Base-by-base conservation (phyloP, 2,888 invertebrate species). In the Prosapia bicincta region DNA sequence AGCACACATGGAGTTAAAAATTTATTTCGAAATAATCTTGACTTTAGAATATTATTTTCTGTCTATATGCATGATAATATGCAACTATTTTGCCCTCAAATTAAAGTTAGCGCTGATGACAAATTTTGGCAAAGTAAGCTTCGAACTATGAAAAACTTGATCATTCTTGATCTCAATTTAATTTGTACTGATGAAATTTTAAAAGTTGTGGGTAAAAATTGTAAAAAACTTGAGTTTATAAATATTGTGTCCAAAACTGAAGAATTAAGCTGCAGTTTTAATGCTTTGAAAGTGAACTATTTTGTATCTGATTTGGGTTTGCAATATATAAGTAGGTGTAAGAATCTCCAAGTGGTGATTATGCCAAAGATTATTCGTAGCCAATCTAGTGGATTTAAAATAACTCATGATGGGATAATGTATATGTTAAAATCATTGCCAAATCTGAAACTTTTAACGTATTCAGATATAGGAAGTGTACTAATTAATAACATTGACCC, bases 161-260 rank as follows among this genome's bases (percentile, higher is more conserved):
- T 71, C 13, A 70, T 66, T 20, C 71, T 76, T 23, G 74, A 74
- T 67, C 68, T 76, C 24, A 74, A 54, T 23, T 74, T 67, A 28
- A 68, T 74, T 28, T 76, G 76, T 68, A 76, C 76, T 9, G 76
- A 76, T 66, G 76, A 71, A 26, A 76, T 76, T 54, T 74, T 76
- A 24, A 68, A 76, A 71, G 74, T 76, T 43, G 76, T 76, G 24
- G 76, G 76, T 3, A 67, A 54, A 7, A 66, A 74, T 68, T 76
- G 76, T 71, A 69, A 30, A 23, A 74, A 54, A 26, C 32, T 74
- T 10, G 74, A 74, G 65, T 69, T 74, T 74, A 69, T 74, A 26
- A 74, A 74, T 69, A 69, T 74, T 15, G 66, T 65, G 1, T 69
- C 74, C 1, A 74, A 74, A 54, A 20, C 20, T 54, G 20, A 54